phyloP scores from a whole-genome alignment of 1,140 invertebrate genomes.

The Tetramorium parvispinum region DNA sequence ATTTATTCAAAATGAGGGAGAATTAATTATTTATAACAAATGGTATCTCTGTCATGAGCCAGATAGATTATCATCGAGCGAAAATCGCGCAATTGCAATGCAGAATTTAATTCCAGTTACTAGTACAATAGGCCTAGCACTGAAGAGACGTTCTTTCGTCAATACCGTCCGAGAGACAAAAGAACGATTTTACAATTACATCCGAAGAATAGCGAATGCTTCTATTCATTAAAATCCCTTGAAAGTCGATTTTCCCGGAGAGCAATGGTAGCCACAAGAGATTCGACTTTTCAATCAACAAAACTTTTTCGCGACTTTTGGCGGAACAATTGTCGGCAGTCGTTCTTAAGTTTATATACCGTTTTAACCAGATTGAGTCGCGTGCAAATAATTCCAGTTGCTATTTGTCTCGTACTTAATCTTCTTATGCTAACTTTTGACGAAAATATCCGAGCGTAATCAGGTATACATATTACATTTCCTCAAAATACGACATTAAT shows the following conservation, averaged over 20 bases:
- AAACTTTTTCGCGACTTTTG: conserved; percentile 66
- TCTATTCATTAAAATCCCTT: conserved; percentile 71
- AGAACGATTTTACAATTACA: conserved; percentile 73
- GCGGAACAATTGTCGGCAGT: conserved; percentile 62
- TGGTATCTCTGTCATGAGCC: background rate
- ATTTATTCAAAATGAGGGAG: background rate
- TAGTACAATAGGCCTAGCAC: conserved; percentile 59
- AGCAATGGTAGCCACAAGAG: conserved; percentile 61
- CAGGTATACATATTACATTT: background rate
- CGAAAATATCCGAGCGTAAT: background rate
- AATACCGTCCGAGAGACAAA: conserved; percentile 70
- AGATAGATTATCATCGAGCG: background rate
- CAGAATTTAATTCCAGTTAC: conserved; percentile 70
- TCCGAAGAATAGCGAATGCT: conserved; percentile 73
- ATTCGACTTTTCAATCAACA: conserved; percentile 70
- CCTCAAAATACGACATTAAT: background rate
- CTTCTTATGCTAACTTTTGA: conserved; percentile 21
- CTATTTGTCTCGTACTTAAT: conserved; percentile 14
- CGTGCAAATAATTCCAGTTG: conserved; percentile 23
- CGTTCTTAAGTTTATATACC: conserved; percentile 60
- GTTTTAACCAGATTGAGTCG: conserved; percentile 64
- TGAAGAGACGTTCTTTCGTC: conserved; percentile 60
- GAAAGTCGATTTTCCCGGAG: conserved; percentile 67
- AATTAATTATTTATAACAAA: background rate
- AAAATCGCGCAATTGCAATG: conserved; percentile 57